Conservation (phyloP, 2,888 invertebrate species). For the Parnassius apollo region DNA sequence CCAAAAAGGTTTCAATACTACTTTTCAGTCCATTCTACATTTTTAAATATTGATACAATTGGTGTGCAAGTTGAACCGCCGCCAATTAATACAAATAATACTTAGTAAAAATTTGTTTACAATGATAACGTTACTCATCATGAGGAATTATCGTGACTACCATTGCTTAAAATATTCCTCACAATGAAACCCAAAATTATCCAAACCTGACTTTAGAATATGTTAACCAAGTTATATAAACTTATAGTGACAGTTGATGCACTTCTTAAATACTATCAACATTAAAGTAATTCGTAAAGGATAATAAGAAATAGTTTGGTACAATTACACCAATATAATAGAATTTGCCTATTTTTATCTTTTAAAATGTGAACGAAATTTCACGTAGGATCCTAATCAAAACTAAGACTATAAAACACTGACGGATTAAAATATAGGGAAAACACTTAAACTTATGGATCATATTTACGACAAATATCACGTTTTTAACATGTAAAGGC, state of each 20-base stretch:
- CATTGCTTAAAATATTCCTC: slow-evolving; percentile 12
- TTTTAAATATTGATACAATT: too few relatives aligned
- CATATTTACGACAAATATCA: slow-evolving; percentile 19
- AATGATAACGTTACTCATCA: neutral
- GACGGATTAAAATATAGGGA: slow-evolving; percentile 1
- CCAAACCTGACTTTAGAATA: slow-evolving; percentile 5
- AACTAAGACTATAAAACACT: neutral
- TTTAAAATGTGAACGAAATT: neutral
- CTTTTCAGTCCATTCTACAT: too few relatives aligned
- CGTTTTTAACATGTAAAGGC: slow-evolving; percentile 13
- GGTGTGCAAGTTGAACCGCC: neutral
- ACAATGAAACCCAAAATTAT: slow-evolving; percentile 15
- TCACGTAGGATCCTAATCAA: slow-evolving; percentile 1
- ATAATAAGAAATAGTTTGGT: neutral
- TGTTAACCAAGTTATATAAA: neutral
- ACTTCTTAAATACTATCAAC: neutral
- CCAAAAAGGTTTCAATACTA: too few relatives aligned
- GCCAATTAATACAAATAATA: slow-evolving; percentile 1
- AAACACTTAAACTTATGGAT: slow-evolving; percentile 6
- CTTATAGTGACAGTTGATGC: neutral
- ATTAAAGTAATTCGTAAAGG: neutral
- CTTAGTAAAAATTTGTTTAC: neutral
- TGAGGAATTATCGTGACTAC: slow-evolving; percentile 2
- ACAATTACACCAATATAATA: neutral
- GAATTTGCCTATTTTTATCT: neutral